Evolutionary conservation across 2,888 invertebrate genomes (phyloP).

Genomic region (Harpalus rubripes): DNA sequence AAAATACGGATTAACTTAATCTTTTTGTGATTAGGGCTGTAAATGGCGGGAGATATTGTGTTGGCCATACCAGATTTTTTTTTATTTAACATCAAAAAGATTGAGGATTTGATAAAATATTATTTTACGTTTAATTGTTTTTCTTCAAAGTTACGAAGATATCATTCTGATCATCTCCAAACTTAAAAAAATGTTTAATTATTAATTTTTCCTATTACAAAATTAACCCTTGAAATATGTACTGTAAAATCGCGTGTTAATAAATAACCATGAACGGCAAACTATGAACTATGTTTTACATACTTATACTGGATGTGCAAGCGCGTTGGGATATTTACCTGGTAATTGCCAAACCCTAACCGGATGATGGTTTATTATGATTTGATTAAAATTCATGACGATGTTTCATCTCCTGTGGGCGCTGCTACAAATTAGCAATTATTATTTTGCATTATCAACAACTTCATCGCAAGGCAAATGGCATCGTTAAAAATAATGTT

Average conservation of each 20-base stretch:
- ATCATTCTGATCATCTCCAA: too few species aligned
- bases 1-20: too few species aligned
- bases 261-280: background rate
- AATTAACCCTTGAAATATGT: background rate
- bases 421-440: conserved; percentile 47
- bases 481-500: conserved; percentile 6
- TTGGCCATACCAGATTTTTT: too few species aligned
- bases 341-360: conserved; percentile 33
- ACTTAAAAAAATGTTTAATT: too few species aligned
- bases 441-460: conserved; percentile 36
- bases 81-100: too few species aligned
- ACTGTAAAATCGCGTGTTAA: background rate
- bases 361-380: conserved; percentile 46
- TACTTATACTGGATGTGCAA: background rate
- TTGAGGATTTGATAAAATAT: too few species aligned
- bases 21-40: too few species aligned
- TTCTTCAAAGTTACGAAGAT: too few species aligned
- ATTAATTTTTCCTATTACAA: background rate
- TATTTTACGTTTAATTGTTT: too few species aligned
- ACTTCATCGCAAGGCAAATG: conserved; percentile 20
- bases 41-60: too few species aligned
- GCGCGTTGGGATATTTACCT: conserved; percentile 31
- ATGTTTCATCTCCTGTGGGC: conserved; percentile 38
- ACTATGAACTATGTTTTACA: background rate
- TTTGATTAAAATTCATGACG: conserved; percentile 47